Percentiles rank a stretch among this genome's conserved stretches.
Evolutionary conservation across 2,888 invertebrate species (phyloP).

Genomic region (Sphaerophoria rueppellii): DNA sequence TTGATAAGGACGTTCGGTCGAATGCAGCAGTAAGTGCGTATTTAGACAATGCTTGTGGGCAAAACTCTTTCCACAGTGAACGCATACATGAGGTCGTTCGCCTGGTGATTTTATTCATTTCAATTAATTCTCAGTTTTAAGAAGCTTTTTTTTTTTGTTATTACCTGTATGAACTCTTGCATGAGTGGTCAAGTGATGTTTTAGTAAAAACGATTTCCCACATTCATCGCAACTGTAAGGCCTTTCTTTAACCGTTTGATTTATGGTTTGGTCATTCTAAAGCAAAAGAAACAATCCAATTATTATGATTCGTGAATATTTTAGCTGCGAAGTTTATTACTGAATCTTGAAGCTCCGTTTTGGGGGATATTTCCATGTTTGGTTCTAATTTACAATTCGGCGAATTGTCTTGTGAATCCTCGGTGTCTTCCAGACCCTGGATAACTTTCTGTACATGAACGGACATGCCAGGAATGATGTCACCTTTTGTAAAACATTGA

Average conservation of each 20-base stretch:
- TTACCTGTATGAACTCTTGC: constrained; percentile 90
- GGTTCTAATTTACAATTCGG: constrained; percentile 82
- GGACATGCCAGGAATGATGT: constrained; percentile 82
- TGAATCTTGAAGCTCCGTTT: constrained; percentile 82
- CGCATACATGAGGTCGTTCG: constrained; percentile 90
- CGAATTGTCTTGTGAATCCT: constrained; percentile 82
- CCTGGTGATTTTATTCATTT: constrained; percentile 80
- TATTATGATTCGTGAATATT: neutral
- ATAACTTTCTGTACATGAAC: constrained; percentile 83
- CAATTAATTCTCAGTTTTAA: too few species aligned
- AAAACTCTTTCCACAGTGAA: constrained; percentile 91
- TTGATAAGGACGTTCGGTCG: constrained; percentile 91
- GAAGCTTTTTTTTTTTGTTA: constrained; percentile 1
- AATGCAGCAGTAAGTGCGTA: constrained; percentile 91
- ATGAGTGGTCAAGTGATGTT: constrained; percentile 93
- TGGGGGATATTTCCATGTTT: constrained; percentile 82
- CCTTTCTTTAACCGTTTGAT: constrained; percentile 85
- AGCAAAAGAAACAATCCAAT: constrained; percentile 11
- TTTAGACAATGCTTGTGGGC: constrained; percentile 92
- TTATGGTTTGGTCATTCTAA: constrained; percentile 81
- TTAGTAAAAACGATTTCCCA: constrained; percentile 91
- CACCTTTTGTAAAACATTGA: constrained; percentile 75
- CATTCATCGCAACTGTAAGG: constrained; percentile 93
- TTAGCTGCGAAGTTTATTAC: constrained; percentile 69
- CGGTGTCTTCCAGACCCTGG: constrained; percentile 82